Base-by-base conservation (phyloP, 1,140 invertebrate species). In the Diploscapter pachys region DNA sequence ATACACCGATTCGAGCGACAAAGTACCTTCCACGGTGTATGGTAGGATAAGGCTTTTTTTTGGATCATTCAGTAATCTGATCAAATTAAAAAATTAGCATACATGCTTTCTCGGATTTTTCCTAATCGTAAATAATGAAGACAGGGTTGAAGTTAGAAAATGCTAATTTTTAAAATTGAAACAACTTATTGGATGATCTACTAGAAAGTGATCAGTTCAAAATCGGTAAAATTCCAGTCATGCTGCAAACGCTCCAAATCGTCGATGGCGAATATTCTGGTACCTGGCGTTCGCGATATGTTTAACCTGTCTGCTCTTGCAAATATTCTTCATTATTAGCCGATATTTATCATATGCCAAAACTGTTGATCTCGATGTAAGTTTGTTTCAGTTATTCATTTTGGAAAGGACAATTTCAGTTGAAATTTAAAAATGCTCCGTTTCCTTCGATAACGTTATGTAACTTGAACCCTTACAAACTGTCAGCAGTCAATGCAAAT, bases 401-500 rank as follows among this genome's bases (percentile, higher is more conserved):
- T 54, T 50, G 48, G 31, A 61, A 9, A 62, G 50, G 9, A 48
- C 31, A 69, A 13, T 75, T 84, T 78, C 61, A 84, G 83, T 76
- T 85, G 62, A 85, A 85, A 85, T 85, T 85, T 70, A 82, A 85
- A 82, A 85, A 85, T 65, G 84, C 83, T 13, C 83, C 83, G 53
- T 85, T 85, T 67, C 83, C 83, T 5, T 80, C 78, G n/a, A 83
- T 85, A 11, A 85, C 84, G 5, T 63, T 85, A 75, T 85, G 83
- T 68, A 85, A 85, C 81, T 74, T 85, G 61, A 85, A 85, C 75
- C 83, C 83, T 5, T 85, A 85, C 55, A 85, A 85, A 80, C 79
- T 76, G 48, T 81, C 80, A 62, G 80, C 78, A 6, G 80, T 85
- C 56, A 71, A 81, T 49, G 57, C 76, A 3, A 85, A 85, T 73